Percentiles rank a stretch among this genome's conserved stretches.
These are phyloP conservation scores for Oryzias woworae DNA, from an alignment of 2,113 vertebrate species.

Conservation along the genomic window DNA sequence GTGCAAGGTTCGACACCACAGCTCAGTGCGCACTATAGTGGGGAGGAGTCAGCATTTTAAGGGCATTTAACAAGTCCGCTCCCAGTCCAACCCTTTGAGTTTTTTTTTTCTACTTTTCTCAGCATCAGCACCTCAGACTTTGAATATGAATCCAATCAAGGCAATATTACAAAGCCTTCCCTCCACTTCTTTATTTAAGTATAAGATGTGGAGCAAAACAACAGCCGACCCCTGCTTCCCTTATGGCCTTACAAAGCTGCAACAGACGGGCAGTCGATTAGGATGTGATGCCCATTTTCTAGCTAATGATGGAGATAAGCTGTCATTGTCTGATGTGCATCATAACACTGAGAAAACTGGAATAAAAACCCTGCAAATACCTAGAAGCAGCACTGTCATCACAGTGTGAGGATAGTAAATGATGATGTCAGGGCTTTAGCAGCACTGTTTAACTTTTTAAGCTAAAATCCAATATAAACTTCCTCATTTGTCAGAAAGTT, in stretches of 20 bases:
- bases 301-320: constrained; percentile 16
- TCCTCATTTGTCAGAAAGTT: constrained; percentile 35
- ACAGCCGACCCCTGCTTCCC: constrained; percentile 12
- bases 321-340: constrained; percentile 25
- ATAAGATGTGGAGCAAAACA: too few relatives aligned
- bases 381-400: constrained; percentile 43
- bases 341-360: constrained; percentile 29
- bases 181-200: not conserved
- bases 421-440: constrained; percentile 32
- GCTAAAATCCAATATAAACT: constrained; percentile 48
- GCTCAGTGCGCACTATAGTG: constrained; percentile 1
- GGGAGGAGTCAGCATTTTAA: constrained; percentile 22
- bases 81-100: constrained; percentile 12
- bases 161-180: constrained; percentile 21
- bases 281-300: constrained; percentile 39
- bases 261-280: constrained; percentile 52
- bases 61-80: constrained; percentile 19
- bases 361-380: constrained; percentile 31
- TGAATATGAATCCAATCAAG: constrained; percentile 22
- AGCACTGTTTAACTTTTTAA: constrained; percentile 16
- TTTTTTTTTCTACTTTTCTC: constrained; percentile 9
- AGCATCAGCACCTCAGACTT: constrained; percentile 30
- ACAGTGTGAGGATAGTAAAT: constrained; percentile 36
- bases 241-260: constrained; percentile 41
- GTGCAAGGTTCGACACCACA: constrained; percentile 57